Evolutionary conservation across 2,113 vertebrate species (phyloP), one percentile per base, ranked within the genome.

Genomic region (Raja brachyura): DNA sequence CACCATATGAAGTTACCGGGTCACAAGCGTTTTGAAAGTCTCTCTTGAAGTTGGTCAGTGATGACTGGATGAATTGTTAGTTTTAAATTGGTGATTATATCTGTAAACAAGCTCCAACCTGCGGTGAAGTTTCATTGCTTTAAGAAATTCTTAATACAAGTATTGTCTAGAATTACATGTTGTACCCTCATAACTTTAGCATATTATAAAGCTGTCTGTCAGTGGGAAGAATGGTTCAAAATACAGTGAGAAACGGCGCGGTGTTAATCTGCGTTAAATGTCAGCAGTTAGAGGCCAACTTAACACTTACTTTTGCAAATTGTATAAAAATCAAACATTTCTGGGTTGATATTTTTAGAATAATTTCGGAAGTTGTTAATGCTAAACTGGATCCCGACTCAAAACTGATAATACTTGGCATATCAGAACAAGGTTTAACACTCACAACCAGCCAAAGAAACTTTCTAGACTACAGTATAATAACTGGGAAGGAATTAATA

Each of bases 81-180:
- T 88, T 88, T 88, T 63, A 66, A 63, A 88, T n/a, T 61, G 25
- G 39, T 63, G 83, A 88, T 88, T 63, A 88, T 59, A 88, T 66
- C 83, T 31, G 14, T 63, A 88, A 88, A 63, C 83, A 88, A 18
- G 59, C 59, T 63, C 63, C 28, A 31, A 33, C 83, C 63, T 63
- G 83, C 83, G 63, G 59, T 31, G n/a, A 88, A 61, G 54, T 61
- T 85, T 85, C 25, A 59, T 61, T 85, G 81, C 25, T 85, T 85
- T 59, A 85, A 61, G 81, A 85, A 63, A 63, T 88, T 63, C 83
- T 63, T 88, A 61, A 88, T 88, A 59, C 83, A 63, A 31, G 59
- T 88, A 63, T 66, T 63, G 83, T 63, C 83, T 63, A 18, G n/a
- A 66, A 63, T 88, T 88, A 88, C 59, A 63, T 18, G 59, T n/a